Conservation (phyloP, 2,113 vertebrate genomes). For the Pterocles orientalis region DNA sequence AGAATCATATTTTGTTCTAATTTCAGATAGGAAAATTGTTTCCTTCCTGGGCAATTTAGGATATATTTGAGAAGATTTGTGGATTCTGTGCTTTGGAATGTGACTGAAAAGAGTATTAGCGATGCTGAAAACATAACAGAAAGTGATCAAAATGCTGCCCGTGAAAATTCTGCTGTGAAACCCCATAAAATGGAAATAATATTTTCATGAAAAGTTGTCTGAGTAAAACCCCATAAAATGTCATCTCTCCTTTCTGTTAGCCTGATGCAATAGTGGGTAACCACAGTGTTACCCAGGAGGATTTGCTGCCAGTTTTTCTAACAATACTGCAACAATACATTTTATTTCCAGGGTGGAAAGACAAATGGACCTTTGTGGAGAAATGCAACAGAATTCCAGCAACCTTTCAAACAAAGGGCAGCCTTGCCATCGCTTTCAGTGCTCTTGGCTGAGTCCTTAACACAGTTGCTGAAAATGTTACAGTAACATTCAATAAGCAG, state of each 20-base stretch:
- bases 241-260: slow-evolving; percentile 1
- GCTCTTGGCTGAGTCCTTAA: slow-evolving; percentile 12
- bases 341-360: slow-evolving; percentile 51
- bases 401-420: not conserved
- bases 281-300: slow-evolving; percentile 19
- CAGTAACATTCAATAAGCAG: slow-evolving; percentile 47
- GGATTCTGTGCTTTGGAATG: slow-evolving; percentile 27
- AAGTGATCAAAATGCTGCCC: not conserved
- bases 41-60: slow-evolving; percentile 57
- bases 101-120: not conserved
- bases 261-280: slow-evolving; percentile 25
- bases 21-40: slow-evolving; percentile 61
- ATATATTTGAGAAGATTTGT: slow-evolving; percentile 55
- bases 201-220: slow-evolving; percentile 25
- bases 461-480: slow-evolving; percentile 30
- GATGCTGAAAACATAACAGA: not conserved
- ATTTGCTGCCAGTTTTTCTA: slow-evolving; percentile 50
- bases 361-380: slow-evolving; percentile 54
- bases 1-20: slow-evolving; percentile 18
- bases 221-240: slow-evolving; percentile 27
- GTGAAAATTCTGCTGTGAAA: slow-evolving; percentile 15
- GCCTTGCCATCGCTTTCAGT: not conserved
- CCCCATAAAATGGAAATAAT: not conserved
- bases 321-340: slow-evolving; percentile 29
- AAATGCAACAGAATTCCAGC: slow-evolving; percentile 39